Evolutionary conservation across 1,140 invertebrate genomes (phyloP), one percentile per base, ranked within the genome.

Genomic region (Bombus waltoni): DNA sequence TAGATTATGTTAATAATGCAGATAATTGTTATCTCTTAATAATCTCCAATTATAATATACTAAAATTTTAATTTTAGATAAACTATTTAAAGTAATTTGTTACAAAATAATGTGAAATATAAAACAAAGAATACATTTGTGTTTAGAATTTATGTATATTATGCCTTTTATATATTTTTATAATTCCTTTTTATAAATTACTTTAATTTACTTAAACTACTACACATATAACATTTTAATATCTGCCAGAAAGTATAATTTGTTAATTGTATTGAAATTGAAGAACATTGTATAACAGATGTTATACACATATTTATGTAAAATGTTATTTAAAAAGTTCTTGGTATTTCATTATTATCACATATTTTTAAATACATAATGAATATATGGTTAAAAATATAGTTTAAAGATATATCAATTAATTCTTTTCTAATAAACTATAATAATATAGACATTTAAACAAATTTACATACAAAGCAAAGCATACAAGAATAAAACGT

Each of bases 401-500:
- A 53, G 15, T 15, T 70, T 57, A 53, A 42, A 71, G 22, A 71
- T 35, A 32, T 59, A 62, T 70, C 1, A 44, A 32, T 74, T 10
- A 81, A 44, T 40, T 83, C 42, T 77, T 62, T 35, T 3, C 18
- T 59, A 32, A 68, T 68, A 77, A 62, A 71, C 6, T 70, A 81
- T 68, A 72, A 0, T 42, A 8, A 35, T 72, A 62, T 85, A 15
- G 47, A 42, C 44, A 47, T 87, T 40, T n/a, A 88, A 92, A 91
- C 70, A 81, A 88, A 87, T 91, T 83, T 92, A 91, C 89, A 91
- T 90, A 91, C 76, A 91, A 92, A 94, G 92, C 93, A 91, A 92
- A 91, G 87, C 89, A 85, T 90, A 91, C 86, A 87, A 92, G 82
- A 90, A 86, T 90, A 93, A 93, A 94, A 95, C 94, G 91, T 95